Evolutionary conservation across 1,140 invertebrate species (phyloP).

Genomic region (Brachionus plicatilis): DNA sequence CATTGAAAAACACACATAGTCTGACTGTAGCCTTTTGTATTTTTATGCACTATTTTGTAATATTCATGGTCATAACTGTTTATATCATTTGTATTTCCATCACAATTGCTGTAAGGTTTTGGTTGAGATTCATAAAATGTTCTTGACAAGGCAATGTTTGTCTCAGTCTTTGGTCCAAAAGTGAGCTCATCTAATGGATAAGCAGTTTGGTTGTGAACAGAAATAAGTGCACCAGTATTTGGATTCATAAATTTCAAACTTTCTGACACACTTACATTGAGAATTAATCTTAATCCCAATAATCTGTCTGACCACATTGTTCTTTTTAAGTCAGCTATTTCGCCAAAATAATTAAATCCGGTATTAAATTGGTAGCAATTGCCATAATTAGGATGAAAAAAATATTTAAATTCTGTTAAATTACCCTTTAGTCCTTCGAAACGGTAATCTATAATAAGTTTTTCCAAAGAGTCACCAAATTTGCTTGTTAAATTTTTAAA

Average conservation of each 20-base stretch:
- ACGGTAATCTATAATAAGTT: background rate
- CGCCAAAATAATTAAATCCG: background rate
- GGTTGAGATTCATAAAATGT: background rate
- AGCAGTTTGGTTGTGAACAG: background rate
- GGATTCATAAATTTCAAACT: background rate
- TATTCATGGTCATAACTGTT: background rate
- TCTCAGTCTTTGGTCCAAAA: background rate
- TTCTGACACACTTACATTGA: background rate
- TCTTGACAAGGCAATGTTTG: background rate
- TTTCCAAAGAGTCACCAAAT: background rate
- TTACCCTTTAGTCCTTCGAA: background rate
- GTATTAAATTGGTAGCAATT: conserved; percentile 19
- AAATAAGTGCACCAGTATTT: background rate
- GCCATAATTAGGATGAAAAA: background rate
- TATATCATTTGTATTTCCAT: background rate
- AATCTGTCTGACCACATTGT: too few species aligned
- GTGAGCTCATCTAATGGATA: background rate
- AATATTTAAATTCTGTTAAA: background rate
- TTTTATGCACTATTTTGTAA: background rate
- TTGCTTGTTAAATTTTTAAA: background rate
- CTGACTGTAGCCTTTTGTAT: background rate
- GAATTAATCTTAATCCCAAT: background rate
- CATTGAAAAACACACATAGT: background rate
- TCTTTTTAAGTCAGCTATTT: background rate
- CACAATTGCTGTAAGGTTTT: conserved; percentile 30